Evolutionary conservation across 2,113 vertebrate species (phyloP).

Genomic region (Okapia johnstoni): DNA sequence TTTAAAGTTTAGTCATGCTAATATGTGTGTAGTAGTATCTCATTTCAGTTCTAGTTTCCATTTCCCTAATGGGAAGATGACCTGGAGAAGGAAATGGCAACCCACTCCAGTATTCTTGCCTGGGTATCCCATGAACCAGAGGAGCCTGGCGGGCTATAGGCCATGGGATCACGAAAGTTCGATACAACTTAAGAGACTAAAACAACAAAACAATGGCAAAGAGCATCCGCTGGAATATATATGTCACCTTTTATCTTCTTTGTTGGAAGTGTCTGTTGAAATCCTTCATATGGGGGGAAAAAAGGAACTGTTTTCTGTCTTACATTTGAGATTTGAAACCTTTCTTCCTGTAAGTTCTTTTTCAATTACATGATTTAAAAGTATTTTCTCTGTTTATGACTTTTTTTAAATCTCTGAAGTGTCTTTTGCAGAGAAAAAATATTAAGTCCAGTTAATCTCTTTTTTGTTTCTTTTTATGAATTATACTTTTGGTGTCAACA

Average conservation of each 20-base stretch:
- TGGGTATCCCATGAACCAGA: not conserved
- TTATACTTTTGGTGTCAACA: not conserved
- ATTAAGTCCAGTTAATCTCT: not conserved
- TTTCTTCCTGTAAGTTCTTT: not conserved
- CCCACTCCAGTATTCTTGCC: not conserved
- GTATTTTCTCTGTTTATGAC: not conserved
- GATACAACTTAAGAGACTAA: not conserved
- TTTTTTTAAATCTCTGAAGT: not conserved
- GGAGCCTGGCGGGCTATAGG: fast-evolving
- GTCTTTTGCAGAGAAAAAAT: not conserved
- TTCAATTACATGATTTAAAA: not conserved
- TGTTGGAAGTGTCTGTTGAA: not conserved
- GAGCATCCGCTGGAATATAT: not conserved
- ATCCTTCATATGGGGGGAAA: not conserved
- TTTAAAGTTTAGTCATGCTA: not conserved
- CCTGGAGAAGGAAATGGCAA: not conserved
- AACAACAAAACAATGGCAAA: not conserved
- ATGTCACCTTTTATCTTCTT: not conserved
- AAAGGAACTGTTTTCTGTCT: not conserved
- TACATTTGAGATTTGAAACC: not conserved
- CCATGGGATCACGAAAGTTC: not conserved
- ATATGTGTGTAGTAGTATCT: not conserved
- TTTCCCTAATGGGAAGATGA: not conserved
- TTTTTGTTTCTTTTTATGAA: not conserved
- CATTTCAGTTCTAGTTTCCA: not conserved